These are phyloP conservation scores for Therioaphis trifolii DNA, from an alignment of 2,888 invertebrate species.

Conservation along the genomic window DNA sequence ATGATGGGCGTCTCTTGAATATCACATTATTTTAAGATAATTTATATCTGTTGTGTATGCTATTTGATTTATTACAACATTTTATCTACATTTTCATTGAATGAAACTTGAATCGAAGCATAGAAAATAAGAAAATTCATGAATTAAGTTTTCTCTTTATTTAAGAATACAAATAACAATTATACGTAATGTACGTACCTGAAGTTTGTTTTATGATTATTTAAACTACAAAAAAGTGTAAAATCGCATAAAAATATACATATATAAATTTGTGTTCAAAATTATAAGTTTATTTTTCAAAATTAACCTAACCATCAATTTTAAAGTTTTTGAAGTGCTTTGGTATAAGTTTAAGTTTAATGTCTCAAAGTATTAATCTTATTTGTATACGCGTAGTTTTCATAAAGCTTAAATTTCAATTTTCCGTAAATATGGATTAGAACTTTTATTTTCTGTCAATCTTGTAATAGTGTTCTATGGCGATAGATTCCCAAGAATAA, in stretches of 20 bases:
- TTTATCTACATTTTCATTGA: neutral
- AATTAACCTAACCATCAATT: neutral
- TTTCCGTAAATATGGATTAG: neutral
- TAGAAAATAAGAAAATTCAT: too few species aligned
- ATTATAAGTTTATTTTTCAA: neutral
- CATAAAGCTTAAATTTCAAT: neutral
- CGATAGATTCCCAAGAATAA: too few species aligned
- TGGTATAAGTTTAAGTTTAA: neutral
- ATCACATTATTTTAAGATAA: neutral
- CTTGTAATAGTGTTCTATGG: neutral
- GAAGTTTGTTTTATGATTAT: too few species aligned
- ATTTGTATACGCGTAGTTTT: neutral
- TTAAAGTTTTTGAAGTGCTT: neutral
- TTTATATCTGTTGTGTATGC: neutral
- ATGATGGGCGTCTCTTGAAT: slow-evolving; percentile 5
- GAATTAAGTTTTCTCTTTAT: too few species aligned
- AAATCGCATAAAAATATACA: too few species aligned
- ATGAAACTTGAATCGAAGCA: neutral
- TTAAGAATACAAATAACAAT: too few species aligned
- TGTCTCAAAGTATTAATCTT: neutral
- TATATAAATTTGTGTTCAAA: too few species aligned
- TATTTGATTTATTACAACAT: slow-evolving; percentile 21
- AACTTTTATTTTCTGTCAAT: neutral
- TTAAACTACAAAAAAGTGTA: too few species aligned
- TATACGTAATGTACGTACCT: too few species aligned